These are phyloP conservation scores for Eudemis profundana DNA, from an alignment of 2,888 invertebrate genomes.

Conservation along the genomic window DNA sequence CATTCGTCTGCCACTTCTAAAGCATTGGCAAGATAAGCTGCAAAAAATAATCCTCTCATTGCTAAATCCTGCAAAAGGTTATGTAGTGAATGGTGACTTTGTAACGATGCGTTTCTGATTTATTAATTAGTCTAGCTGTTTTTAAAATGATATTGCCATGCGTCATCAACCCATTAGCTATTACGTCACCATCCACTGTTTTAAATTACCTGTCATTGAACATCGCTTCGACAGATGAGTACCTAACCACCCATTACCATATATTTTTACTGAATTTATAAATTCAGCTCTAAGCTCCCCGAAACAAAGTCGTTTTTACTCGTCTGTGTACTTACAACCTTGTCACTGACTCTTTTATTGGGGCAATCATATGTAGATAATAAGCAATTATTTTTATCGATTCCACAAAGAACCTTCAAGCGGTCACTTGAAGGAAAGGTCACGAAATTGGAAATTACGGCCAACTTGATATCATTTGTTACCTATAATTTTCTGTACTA, in stretches of 20 bases:
- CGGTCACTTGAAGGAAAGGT: slow-evolving; percentile 15
- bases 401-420: slow-evolving; percentile 11
- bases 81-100: too few species aligned
- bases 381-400: slow-evolving; percentile 29
- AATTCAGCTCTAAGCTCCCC: not conserved
- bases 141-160: too few species aligned
- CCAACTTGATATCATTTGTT: not conserved
- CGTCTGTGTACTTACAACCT: not conserved
- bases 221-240: not conserved
- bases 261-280: not conserved
- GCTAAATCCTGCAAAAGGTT: too few species aligned
- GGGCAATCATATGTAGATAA: slow-evolving; percentile 11
- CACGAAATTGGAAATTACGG: slow-evolving; percentile 13
- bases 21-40: too few species aligned
- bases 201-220: too few species aligned
- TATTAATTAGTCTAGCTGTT: too few species aligned
- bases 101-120: too few species aligned
- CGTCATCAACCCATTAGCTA: too few species aligned
- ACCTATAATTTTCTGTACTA: too few species aligned
- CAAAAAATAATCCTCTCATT: too few species aligned
- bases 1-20: too few species aligned
- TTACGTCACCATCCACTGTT: too few species aligned
- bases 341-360: not conserved
- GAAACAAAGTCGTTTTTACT: not conserved
- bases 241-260: not conserved